Evolutionary conservation across 2,797 vertebrate species (phyloP), one percentile per base, ranked within the genome.

Genomic region (Liparis tanakae): DNA sequence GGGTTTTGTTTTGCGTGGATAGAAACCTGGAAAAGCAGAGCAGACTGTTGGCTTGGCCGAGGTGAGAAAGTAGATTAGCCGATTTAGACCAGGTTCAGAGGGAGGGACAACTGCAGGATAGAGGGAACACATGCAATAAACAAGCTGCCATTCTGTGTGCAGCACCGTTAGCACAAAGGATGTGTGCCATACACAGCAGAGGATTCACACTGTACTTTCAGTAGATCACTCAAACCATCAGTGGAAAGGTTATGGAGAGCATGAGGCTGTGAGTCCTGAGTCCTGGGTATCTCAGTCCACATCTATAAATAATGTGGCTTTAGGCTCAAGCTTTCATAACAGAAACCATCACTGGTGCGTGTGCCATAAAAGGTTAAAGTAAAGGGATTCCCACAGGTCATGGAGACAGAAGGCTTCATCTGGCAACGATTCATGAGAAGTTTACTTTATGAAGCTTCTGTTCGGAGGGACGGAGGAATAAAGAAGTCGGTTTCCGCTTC

Each of bases 281-380:
- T 65, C 67, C 75, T 54, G 72, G 74, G 75, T 87, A 88, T 88
- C 86, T 90, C 79, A 80, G 78, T 67, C 59, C 72, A 62, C 88
- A 89, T 93, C 89, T 91, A 92, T 93, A 92, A 94, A 93, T 92
- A 93, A 93, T 89, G 79, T 78, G 62, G 59, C 82, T 89, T 91
- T 86, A 84, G 76, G 73, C 81, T 73, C 59, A 79, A 74, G 72
- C 82, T 87, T 70, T 87, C 82, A 86, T 91, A 88, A 91, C 87
- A 87, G 46, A 79, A 72, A 76, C 75, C 76, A 65, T 84, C 78
- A 72, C 65, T 55, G 60, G 56, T 70, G 70, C 48, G 33, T 76
- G 72, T 70, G 82, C 86, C 88, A 86, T 90, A 88, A 88, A 93
- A 93, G 85, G 89, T 88, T 81, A 84, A 85, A 85, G 77, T 82